These are phyloP conservation scores for Emys orbicularis DNA, from an alignment of 2,797 vertebrate genomes.

Conservation along the genomic window DNA sequence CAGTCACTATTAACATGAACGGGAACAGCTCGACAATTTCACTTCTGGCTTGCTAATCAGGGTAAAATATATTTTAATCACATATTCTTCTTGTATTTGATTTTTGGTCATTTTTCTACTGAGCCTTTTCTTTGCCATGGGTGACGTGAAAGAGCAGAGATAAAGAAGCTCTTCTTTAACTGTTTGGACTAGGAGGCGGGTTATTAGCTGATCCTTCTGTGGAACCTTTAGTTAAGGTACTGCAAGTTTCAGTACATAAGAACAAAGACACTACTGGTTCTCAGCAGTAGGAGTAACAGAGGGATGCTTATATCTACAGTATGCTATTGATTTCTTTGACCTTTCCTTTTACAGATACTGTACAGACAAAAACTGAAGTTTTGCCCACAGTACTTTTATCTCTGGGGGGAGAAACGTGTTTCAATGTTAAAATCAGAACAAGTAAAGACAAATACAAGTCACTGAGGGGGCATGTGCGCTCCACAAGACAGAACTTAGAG, in stretches of 20 bases:
- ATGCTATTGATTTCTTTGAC: not conserved
- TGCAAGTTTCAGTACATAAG: slow-evolving; percentile 14
- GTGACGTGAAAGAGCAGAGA: not conserved
- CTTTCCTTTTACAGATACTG: slow-evolving; percentile 15
- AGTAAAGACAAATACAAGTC: slow-evolving; percentile 11
- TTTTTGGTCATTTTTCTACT: not conserved
- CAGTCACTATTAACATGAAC: not conserved
- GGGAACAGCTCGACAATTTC: not conserved
- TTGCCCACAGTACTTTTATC: not conserved
- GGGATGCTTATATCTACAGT: not conserved
- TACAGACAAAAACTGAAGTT: slow-evolving; percentile 12
- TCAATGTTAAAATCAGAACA: slow-evolving; percentile 17
- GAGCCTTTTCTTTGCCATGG: not conserved
- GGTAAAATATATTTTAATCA: not conserved
- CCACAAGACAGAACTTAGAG: not conserved
- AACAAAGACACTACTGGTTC: slow-evolving; percentile 35
- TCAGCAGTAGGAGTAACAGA: slow-evolving; percentile 63
- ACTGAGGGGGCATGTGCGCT: not conserved
- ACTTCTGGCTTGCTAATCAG: not conserved
- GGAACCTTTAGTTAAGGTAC: slow-evolving; percentile 38
- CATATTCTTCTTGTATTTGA: not conserved
- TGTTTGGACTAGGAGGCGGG: not conserved
- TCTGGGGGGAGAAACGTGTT: slow-evolving; percentile 16
- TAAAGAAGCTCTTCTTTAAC: not conserved
- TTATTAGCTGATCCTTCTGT: not conserved